Percentiles rank a stretch among this genome's conserved stretches.
These are phyloP conservation scores for Hybos culiciformis DNA, from an alignment of 2,888 invertebrate species.

Conservation along the genomic window DNA sequence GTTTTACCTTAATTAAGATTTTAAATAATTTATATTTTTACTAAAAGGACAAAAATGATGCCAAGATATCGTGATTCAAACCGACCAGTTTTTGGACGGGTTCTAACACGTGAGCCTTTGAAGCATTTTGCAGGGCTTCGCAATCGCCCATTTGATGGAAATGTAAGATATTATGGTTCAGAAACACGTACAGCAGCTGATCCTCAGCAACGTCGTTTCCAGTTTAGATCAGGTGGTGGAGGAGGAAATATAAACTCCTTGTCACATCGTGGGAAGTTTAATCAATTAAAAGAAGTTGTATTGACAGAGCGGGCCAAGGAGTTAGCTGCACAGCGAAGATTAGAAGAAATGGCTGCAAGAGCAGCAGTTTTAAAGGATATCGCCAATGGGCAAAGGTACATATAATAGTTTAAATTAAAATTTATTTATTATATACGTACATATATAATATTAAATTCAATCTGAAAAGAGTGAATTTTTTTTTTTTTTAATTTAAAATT, in stretches of 20 bases:
- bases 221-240: neutral
- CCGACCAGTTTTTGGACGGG: constrained; percentile 55
- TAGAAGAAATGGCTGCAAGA: constrained; percentile 56
- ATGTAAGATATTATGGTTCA: constrained; percentile 38
- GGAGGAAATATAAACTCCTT: constrained; percentile 18
- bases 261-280: constrained; percentile 41
- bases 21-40: no score
- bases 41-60: constrained; percentile 35
- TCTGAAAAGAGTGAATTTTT: neutral
- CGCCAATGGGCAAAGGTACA: constrained; percentile 42
- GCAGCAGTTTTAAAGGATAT: constrained; percentile 48
- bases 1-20: no score
- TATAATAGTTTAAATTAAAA: neutral
- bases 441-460: neutral
- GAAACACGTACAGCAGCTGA: constrained; percentile 19
- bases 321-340: constrained; percentile 56
- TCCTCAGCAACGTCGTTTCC: constrained; percentile 8
- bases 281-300: constrained; percentile 66
- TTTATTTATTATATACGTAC: neutral
- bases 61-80: constrained; percentile 29
- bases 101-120: constrained; percentile 57
- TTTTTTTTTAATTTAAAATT: neutral
- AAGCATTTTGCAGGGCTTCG: constrained; percentile 32
- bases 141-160: constrained; percentile 40
- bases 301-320: constrained; percentile 64